phyloP scores from a whole-genome alignment of 2,113 vertebrate genomes.

The Amphiprion percula region DNA sequence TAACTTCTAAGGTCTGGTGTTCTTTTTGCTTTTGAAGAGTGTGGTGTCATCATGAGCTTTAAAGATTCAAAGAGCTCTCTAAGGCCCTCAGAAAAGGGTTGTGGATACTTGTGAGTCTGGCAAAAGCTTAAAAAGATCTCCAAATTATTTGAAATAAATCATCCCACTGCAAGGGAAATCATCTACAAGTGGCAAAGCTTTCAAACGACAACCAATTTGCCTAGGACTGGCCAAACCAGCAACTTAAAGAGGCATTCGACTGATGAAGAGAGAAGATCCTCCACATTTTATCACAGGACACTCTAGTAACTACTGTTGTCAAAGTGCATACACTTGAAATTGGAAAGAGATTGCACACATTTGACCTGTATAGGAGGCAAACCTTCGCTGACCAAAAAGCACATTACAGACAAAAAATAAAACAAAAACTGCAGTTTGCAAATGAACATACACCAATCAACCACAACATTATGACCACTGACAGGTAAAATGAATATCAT shows the following conservation, averaged over 20 bases:
- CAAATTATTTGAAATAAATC: not conserved
- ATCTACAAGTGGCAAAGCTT: too few species aligned
- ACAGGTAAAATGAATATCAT: too few species aligned
- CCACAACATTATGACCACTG: too few species aligned
- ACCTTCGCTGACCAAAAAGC: not conserved
- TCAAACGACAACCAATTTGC: too few species aligned
- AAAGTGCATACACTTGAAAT: not conserved
- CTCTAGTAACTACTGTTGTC: not conserved
- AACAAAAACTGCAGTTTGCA: not conserved
- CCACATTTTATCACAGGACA: not conserved
- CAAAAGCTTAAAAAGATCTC: not conserved
- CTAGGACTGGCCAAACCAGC: too few species aligned
- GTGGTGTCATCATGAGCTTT: too few species aligned
- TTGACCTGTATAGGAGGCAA: not conserved
- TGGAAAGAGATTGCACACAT: not conserved
- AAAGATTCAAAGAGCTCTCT: not conserved
- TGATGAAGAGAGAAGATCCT: not conserved
- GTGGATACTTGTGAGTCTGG: not conserved
- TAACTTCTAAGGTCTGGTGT: not conserved
- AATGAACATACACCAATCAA: not conserved
- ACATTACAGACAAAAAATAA: not conserved
- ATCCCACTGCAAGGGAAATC: not conserved
- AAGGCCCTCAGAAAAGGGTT: not conserved
- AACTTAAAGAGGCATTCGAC: too few species aligned
- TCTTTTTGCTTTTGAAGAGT: not conserved